phyloP scores from a whole-genome alignment of 2,888 invertebrate genomes.

The Quadroppia sp. region DNA sequence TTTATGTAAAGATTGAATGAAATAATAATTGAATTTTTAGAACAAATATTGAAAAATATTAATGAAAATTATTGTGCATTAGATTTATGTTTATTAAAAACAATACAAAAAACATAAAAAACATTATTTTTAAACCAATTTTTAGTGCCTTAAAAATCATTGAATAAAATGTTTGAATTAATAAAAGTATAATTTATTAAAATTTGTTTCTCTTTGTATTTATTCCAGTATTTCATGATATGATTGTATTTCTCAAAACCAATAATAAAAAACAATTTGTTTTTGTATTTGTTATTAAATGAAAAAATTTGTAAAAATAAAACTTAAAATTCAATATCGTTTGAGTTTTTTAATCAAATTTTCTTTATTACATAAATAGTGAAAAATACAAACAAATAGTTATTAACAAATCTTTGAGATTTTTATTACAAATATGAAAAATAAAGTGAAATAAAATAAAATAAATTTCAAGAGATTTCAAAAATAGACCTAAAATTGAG shows the following conservation, averaged over 20 bases:
- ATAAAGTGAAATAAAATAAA: too few relatives aligned
- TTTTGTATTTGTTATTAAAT: constrained; percentile 30
- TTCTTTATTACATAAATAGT: too few relatives aligned
- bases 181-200: constrained; percentile 14
- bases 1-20: not conserved
- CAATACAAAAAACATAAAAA: not conserved
- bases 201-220: constrained; percentile 31
- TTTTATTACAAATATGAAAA: too few relatives aligned
- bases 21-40: not conserved
- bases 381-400: too few relatives aligned
- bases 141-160: constrained; percentile 28
- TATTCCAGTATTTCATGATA: constrained; percentile 24
- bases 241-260: not conserved
- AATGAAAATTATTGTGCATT: not conserved
- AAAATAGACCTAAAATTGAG: too few relatives aligned
- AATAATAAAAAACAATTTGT: not conserved
- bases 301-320: constrained; percentile 11
- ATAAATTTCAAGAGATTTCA: too few relatives aligned
- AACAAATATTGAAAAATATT: not conserved
- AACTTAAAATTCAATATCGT: not conserved
- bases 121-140: not conserved
- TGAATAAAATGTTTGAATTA: not conserved
- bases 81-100: not conserved
- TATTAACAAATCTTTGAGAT: too few relatives aligned
- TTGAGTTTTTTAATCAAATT: too few relatives aligned